These are phyloP conservation scores for Amphiprion ocellaris DNA, from an alignment of 2,113 vertebrate genomes.

Conservation along the genomic window DNA sequence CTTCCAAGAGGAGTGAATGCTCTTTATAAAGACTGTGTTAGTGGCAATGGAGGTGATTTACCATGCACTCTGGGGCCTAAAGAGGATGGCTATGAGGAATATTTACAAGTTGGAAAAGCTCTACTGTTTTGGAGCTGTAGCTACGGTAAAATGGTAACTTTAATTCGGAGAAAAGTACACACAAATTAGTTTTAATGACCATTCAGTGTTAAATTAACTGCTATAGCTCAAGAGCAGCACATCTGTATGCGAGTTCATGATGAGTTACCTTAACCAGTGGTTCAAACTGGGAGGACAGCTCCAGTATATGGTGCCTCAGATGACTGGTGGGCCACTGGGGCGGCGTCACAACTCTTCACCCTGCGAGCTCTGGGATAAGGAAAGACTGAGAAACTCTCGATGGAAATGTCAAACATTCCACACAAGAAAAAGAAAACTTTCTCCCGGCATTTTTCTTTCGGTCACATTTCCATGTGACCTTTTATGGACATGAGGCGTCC, in stretches of 20 bases:
- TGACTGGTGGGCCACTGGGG: background rate
- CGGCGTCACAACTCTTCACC: background rate
- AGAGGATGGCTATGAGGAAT: too few species aligned
- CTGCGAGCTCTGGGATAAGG: background rate
- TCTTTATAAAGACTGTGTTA: too few species aligned
- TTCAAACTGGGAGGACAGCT: background rate
- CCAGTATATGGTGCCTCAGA: background rate
- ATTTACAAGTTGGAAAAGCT: too few species aligned
- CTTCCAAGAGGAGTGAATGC: too few species aligned
- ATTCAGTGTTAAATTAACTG: too few species aligned
- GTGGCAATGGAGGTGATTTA: background rate
- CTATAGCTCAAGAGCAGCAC: background rate
- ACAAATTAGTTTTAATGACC: too few species aligned
- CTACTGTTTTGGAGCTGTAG: too few species aligned
- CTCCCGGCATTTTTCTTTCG: constrained; percentile 3
- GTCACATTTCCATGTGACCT: constrained; percentile 55
- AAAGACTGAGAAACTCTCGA: constrained; percentile 52
- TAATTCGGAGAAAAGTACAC: too few species aligned
- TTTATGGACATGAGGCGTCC: constrained; percentile 72
- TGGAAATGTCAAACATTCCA: constrained; percentile 66
- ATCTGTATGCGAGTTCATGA: too few species aligned
- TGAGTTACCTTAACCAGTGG: constrained; percentile 2
- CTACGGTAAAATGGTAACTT: too few species aligned
- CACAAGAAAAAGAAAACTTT: background rate
- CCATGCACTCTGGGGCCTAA: background rate